phyloP scores from a whole-genome alignment of 2,888 invertebrate species.

The Drosophila planitibia region DNA sequence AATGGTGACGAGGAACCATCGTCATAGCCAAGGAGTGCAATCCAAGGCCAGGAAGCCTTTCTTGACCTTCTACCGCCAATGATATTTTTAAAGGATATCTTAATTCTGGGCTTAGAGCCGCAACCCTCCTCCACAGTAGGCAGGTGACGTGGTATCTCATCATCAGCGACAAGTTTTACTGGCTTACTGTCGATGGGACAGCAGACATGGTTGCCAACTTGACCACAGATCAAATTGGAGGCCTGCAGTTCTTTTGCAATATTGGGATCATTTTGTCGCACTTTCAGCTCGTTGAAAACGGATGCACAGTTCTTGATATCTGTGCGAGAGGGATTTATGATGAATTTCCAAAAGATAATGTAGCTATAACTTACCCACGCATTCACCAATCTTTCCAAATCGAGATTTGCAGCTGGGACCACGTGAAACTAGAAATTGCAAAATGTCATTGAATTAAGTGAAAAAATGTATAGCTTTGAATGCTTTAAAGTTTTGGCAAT shows the following conservation, averaged over 20 bases:
- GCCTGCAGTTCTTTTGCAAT: conserved; percentile 71
- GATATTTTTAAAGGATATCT: not conserved
- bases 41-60: conserved; percentile 92
- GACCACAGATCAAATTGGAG: conserved; percentile 78
- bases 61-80: conserved; percentile 89
- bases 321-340: conserved; percentile 17
- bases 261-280: conserved; percentile 64
- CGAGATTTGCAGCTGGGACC: conserved; percentile 62
- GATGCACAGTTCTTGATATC: conserved; percentile 71
- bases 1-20: conserved; percentile 83
- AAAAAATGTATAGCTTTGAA: not conserved
- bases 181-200: conserved; percentile 70
- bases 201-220: conserved; percentile 69
- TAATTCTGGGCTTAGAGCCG: conserved; percentile 87
- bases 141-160: conserved; percentile 75
- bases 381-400: conserved; percentile 65
- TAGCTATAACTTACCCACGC: conserved; percentile 64
- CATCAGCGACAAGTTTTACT: conserved; percentile 25
- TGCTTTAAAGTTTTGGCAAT: not conserved
- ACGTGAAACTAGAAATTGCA: not conserved
- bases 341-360: too few species aligned
- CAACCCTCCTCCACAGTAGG: conserved; percentile 86
- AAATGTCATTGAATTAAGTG: not conserved
- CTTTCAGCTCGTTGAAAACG: conserved; percentile 64
- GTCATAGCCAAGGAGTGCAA: conserved; percentile 90